Conservation (phyloP, 2,888 invertebrate genomes). For the Drosophila neutralis region DNA sequence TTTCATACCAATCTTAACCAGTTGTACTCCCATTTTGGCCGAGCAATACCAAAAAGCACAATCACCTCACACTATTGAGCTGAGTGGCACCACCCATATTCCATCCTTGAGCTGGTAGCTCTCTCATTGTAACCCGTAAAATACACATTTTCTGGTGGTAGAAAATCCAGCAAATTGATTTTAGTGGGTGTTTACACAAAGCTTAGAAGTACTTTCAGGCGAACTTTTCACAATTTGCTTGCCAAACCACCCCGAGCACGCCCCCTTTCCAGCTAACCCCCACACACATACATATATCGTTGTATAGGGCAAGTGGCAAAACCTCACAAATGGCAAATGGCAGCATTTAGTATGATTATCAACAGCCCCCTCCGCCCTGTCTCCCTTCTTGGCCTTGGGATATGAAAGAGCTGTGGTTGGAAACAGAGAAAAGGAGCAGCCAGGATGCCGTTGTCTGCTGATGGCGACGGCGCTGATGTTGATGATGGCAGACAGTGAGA, state of each 20-base stretch:
- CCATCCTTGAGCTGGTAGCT: conserved; percentile 11
- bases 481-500: conserved; percentile 52
- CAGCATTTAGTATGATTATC: conserved; percentile 82
- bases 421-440: conserved; percentile 21
- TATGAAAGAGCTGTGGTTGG: conserved; percentile 34
- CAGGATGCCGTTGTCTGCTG: conserved; percentile 28
- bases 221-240: conserved; percentile 79
- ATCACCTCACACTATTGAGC: conserved; percentile 32
- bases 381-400: background rate
- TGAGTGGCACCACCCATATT: conserved; percentile 8
- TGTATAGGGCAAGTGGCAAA: conserved; percentile 80
- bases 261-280: conserved; percentile 36
- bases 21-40: conserved; percentile 33
- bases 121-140: conserved; percentile 73
- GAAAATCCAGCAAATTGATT: conserved; percentile 82
- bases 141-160: conserved; percentile 81
- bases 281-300: conserved; percentile 34
- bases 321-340: conserved; percentile 81
- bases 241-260: conserved; percentile 66
- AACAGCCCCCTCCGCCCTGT: conserved; percentile 31
- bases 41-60: conserved; percentile 35
- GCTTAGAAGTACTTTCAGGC: conserved; percentile 75
- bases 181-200: conserved; percentile 83
- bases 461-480: conserved; percentile 65
- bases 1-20: conserved; percentile 38